Percentiles rank a stretch among this genome's conserved stretches.
These are phyloP conservation scores for Callorhinus ursinus DNA, from an alignment of 2,113 vertebrate genomes.

Conservation along the genomic window DNA sequence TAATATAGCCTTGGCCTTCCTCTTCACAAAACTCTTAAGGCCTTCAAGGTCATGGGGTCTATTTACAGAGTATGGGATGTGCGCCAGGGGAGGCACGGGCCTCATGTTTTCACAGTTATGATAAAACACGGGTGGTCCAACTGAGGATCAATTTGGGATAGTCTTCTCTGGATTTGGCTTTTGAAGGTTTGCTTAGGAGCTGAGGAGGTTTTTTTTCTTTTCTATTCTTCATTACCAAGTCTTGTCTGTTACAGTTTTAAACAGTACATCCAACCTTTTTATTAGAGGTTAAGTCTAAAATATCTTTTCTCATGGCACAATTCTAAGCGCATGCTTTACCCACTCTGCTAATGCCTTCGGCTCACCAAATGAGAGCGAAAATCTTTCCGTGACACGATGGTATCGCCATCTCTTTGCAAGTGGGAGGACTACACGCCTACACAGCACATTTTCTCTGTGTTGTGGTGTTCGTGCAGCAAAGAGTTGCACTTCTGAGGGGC, in stretches of 20 bases:
- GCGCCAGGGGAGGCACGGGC: accelerated
- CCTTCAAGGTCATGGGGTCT: neutral
- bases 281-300: neutral
- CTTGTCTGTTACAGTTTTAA: neutral
- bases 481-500: conserved; percentile 84
- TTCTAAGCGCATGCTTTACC: conserved; percentile 71
- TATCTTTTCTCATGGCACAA: conserved; percentile 57
- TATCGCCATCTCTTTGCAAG: conserved; percentile 89
- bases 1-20: neutral
- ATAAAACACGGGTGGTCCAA: neutral
- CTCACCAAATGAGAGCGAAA: conserved; percentile 78
- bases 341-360: conserved; percentile 75
- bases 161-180: neutral
- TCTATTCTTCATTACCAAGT: neutral
- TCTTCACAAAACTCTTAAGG: neutral
- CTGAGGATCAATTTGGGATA: neutral
- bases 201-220: neutral
- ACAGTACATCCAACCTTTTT: neutral
- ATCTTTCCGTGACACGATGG: conserved; percentile 86
- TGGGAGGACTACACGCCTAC: conserved; percentile 86
- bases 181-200: neutral
- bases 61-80: neutral
- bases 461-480: conserved; percentile 86
- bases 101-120: neutral
- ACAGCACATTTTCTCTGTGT: conserved; percentile 88